phyloP scores from a whole-genome alignment of 2,797 vertebrate species.

The Clarias fuscus region DNA sequence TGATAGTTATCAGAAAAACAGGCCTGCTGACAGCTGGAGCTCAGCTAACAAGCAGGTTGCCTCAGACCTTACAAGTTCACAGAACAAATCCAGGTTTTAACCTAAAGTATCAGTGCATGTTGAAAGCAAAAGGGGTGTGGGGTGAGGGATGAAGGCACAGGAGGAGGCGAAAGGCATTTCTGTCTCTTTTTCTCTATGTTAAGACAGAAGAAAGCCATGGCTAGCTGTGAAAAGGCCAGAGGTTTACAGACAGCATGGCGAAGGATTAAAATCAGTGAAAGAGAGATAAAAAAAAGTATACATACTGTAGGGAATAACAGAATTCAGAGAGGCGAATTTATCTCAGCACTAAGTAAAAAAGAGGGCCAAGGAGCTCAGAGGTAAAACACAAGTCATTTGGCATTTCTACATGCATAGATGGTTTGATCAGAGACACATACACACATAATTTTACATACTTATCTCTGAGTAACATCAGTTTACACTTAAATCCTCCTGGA shows the following conservation, averaged over 20 bases:
- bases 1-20: slow-evolving; percentile 48
- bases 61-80: slow-evolving; percentile 54
- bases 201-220: slow-evolving; percentile 48
- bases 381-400: not conserved
- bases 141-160: slow-evolving; percentile 17
- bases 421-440: not conserved
- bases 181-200: slow-evolving; percentile 41
- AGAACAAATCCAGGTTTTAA: slow-evolving; percentile 66
- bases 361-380: slow-evolving; percentile 15
- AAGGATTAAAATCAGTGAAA: slow-evolving; percentile 49
- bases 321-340: slow-evolving; percentile 36
- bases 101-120: slow-evolving; percentile 49
- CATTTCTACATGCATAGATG: slow-evolving; percentile 25
- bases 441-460: not conserved
- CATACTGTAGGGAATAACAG: slow-evolving; percentile 39
- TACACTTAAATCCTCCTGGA: not conserved
- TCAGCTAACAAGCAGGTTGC: slow-evolving; percentile 47
- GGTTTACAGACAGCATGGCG: slow-evolving; percentile 51
- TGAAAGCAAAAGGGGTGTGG: slow-evolving; percentile 26
- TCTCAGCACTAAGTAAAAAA: slow-evolving; percentile 47
- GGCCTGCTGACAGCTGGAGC: slow-evolving; percentile 43
- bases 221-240: slow-evolving; percentile 49
- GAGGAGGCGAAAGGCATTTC: slow-evolving; percentile 29
- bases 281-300: slow-evolving; percentile 57
- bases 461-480: slow-evolving; percentile 1